A percentile compares a stretch with the other conserved stretches of the same genome.
Evolutionary conservation across 2,888 invertebrate species (phyloP).

Genomic region (Sinohyriopsis cumingii): DNA sequence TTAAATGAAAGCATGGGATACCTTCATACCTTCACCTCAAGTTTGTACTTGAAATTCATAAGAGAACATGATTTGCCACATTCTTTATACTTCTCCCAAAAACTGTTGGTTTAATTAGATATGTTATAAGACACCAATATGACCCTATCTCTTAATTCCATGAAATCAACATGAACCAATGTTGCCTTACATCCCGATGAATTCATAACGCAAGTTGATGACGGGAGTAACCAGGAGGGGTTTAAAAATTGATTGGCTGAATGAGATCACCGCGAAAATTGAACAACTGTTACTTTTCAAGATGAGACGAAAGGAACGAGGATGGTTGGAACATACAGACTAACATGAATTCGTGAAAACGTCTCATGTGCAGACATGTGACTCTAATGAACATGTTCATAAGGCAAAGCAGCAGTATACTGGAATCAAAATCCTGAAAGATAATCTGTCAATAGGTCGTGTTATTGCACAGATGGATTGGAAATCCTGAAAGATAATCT

Average conservation of each 20-base stretch:
- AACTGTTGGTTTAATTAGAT: too few relatives aligned
- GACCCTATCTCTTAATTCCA: too few relatives aligned
- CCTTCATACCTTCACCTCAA: too few relatives aligned
- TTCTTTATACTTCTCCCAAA: too few relatives aligned
- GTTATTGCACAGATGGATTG: too few relatives aligned
- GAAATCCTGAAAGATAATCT: too few relatives aligned
- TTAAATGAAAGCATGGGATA: too few relatives aligned
- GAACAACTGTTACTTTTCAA: conserved; percentile 14
- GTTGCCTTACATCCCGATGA: conserved; percentile 12
- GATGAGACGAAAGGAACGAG: conserved; percentile 19
- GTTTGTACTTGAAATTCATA: too few relatives aligned
- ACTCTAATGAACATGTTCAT: conserved; percentile 19
- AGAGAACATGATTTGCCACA: too few relatives aligned
- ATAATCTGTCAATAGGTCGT: too few relatives aligned
- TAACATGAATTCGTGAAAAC: conserved; percentile 10
- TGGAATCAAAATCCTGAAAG: conserved; percentile 14
- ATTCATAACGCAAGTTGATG: conserved; percentile 1
- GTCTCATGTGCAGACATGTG: conserved; percentile 5
- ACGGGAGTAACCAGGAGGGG: background rate
- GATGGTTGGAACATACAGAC: conserved; percentile 10
- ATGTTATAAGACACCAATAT: too few relatives aligned
- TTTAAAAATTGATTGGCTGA: too few relatives aligned
- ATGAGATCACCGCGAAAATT: conserved; percentile 8
- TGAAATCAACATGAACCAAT: background rate
- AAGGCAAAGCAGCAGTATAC: conserved; percentile 19